Evolutionary conservation across 2,888 invertebrate species (phyloP).

Genomic region (Ophion obscuratus): DNA sequence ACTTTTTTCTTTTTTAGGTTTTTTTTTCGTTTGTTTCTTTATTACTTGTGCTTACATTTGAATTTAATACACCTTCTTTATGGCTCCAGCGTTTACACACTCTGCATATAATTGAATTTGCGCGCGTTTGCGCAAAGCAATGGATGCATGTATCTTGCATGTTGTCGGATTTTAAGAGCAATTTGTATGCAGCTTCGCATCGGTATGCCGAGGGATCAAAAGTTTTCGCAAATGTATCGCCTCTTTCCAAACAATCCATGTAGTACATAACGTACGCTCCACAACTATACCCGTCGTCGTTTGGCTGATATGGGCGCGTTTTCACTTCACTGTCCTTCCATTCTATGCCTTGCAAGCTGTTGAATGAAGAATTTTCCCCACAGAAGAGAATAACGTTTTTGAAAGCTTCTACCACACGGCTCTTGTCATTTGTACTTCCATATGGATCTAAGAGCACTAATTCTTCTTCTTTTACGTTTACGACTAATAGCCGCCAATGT

Average conservation of each 20-base stretch:
- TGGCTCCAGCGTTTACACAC: neutral
- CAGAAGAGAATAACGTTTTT: too few species aligned
- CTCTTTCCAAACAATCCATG: constrained; percentile 41
- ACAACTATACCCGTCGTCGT: constrained; percentile 36
- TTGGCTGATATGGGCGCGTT: constrained; percentile 31
- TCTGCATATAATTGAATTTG: neutral
- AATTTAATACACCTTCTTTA: neutral
- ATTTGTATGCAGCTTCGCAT: constrained; percentile 7
- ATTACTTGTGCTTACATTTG: neutral
- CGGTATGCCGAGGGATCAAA: constrained; percentile 33
- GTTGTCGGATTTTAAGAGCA: constrained; percentile 32
- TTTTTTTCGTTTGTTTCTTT: neutral
- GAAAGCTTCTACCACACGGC: constrained; percentile 30
- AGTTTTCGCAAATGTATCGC: neutral
- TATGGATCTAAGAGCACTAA: constrained; percentile 50
- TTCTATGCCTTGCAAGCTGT: neutral
- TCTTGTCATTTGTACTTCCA: constrained; percentile 3
- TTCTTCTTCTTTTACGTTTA: constrained; percentile 17
- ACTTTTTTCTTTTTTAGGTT: neutral
- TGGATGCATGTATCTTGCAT: constrained; percentile 41
- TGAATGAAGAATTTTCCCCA: too few species aligned
- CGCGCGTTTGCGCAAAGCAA: constrained; percentile 11
- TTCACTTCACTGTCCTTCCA: neutral
- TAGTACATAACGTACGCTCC: constrained; percentile 49
- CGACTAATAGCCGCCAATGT: constrained; percentile 46